These are phyloP conservation scores for Prosopocoilus inquinatus DNA, from an alignment of 2,888 invertebrate genomes.

Conservation along the genomic window DNA sequence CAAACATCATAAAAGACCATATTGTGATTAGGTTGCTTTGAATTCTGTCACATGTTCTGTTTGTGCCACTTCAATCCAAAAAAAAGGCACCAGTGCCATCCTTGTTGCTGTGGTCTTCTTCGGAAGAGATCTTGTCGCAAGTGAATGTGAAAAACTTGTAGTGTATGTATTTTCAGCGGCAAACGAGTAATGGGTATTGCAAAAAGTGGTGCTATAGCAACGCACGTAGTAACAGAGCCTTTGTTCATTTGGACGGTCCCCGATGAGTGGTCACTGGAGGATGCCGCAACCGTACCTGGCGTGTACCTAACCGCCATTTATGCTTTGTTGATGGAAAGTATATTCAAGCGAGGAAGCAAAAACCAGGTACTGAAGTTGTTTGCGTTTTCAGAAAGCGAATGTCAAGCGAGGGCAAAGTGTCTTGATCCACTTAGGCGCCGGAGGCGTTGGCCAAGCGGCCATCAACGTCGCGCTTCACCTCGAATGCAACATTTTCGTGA, in stretches of 20 bases:
- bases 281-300: conserved; percentile 75
- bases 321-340: conserved; percentile 51
- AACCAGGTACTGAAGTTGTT: too few relatives aligned
- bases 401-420: conserved; percentile 34
- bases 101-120: too few relatives aligned
- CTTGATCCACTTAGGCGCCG: conserved; percentile 60
- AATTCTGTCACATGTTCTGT: too few relatives aligned
- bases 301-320: conserved; percentile 61
- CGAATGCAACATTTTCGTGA: conserved; percentile 78
- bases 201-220: conserved; percentile 58
- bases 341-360: too few relatives aligned
- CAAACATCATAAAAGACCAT: too few relatives aligned
- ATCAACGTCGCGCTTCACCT: conserved; percentile 64
- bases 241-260: conserved; percentile 65
- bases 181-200: conserved; percentile 67
- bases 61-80: too few relatives aligned
- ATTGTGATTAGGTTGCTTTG: too few relatives aligned
- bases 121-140: too few relatives aligned
- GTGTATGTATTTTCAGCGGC: conserved; percentile 54
- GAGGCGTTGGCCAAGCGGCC: conserved; percentile 74
- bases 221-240: conserved; percentile 58
- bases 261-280: conserved; percentile 68
- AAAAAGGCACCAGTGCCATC: too few relatives aligned
- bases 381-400: conserved; percentile 6
- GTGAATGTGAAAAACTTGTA: too few relatives aligned